Conservation (phyloP, 30 jellyfish, hydroid and myxozoan genomes). For the Sanderia malayensis region DNA sequence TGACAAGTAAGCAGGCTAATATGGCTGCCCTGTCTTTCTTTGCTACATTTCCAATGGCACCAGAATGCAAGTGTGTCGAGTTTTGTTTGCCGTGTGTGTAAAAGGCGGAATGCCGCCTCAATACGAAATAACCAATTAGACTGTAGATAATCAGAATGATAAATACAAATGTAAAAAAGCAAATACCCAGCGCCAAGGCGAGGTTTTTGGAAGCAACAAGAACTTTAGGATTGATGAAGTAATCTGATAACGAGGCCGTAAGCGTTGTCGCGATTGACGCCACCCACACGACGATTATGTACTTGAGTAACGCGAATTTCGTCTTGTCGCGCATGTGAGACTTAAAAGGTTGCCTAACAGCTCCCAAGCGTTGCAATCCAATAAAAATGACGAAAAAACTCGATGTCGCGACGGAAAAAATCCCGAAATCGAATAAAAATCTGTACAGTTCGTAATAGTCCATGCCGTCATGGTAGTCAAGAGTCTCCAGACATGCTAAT, state of each 20-base stretch:
- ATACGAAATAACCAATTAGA: not conserved
- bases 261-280: not conserved
- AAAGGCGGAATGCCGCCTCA: not conserved
- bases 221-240: not conserved
- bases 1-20: not conserved
- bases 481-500: not conserved
- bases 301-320: not conserved
- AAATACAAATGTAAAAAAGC: too few relatives aligned
- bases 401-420: not conserved
- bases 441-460: not conserved
- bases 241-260: not conserved
- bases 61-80: not conserved
- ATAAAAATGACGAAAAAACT: not conserved
- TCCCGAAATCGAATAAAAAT: not conserved
- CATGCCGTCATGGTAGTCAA: not conserved
- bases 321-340: not conserved
- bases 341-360: not conserved
- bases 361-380: not conserved
- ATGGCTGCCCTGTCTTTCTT: conserved; percentile 1
- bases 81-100: not conserved
- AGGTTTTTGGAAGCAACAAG: not conserved
- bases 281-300: not conserved
- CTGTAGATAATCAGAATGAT: not conserved
- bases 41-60: not conserved
- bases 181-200: not conserved